Base-by-base conservation (phyloP, 2,888 invertebrate genomes). In the Euspilapteryx auroguttella region DNA sequence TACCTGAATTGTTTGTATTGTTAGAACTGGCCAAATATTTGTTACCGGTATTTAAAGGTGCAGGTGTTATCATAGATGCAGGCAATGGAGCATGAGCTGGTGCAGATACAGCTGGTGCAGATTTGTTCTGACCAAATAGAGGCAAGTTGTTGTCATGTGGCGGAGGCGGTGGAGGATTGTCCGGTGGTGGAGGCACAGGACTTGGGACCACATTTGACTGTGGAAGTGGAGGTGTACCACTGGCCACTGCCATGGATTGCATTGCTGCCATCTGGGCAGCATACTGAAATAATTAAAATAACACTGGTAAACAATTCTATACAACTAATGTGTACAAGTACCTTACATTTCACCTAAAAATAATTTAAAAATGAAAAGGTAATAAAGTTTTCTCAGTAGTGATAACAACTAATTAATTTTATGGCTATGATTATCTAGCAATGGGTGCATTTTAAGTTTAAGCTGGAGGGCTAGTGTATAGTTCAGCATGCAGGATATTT, bases 61-160 rank as follows among this genome's bases (percentile, higher is more conserved):
- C 31, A 28, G 32, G 14, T 25, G 34, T 36, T 37, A 23, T 37
- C 28, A 29, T 30, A 38, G 32, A 12, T 12, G 27, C 28, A 37
- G 38, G 31, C 21, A 36, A 25, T 23, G 40, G 37, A n/a, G 32
- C 35, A 17, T 38, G 37, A 22, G 13, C 29, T 20, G 39, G 36
- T 22, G 35, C 35, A 14, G 49, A 53, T 24, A 26, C n/a, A 21
- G 35, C 35, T 14, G 49, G 54, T 24, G 28, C n/a, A n/a, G n/a
- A 5, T 32, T 35, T 34, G 34, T n/a, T 40, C 35, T 27, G 43
- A 27, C 42, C 50, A 41, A 48, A 69, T 3, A 66, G 49, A 0
- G 68, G 69, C 37, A 64, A 65, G 37, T 73, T 59, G 39, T 68
- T 71, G 36, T 76, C 71, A 34, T 68, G 63, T 3, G 69, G 66